Percentiles rank a stretch among this genome's conserved stretches.
phyloP scores from a whole-genome alignment of 2,113 vertebrate genomes.

The Connochaetes taurinus region DNA sequence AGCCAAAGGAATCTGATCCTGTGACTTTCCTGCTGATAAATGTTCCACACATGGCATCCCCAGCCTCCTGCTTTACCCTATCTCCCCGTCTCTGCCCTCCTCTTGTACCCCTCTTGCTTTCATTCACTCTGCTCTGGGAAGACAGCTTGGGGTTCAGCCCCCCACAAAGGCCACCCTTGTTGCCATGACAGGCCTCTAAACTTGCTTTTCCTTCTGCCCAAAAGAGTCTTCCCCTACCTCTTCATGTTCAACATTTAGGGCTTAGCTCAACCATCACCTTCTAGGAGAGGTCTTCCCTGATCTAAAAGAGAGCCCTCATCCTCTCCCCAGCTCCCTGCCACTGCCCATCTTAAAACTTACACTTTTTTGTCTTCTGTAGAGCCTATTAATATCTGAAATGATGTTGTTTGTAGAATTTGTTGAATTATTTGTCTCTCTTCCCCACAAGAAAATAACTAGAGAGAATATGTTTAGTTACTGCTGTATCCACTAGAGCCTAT shows the following conservation, averaged over 20 bases:
- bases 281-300: not conserved
- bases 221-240: not conserved
- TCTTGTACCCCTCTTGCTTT: not conserved
- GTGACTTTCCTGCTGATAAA: not conserved
- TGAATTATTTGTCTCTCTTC: not conserved
- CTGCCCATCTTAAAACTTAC: not conserved
- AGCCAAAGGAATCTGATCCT: not conserved
- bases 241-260: not conserved
- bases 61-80: fast-evolving
- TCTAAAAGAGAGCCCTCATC: not conserved
- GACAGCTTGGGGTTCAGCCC: not conserved
- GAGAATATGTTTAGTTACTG: not conserved
- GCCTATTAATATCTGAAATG: not conserved
- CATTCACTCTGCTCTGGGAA: not conserved
- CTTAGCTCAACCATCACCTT: not conserved
- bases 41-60: not conserved
- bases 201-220: not conserved
- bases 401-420: not conserved
- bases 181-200: no score
- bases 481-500: not conserved
- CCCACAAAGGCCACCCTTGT: not conserved
- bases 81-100: not conserved
- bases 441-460: not conserved
- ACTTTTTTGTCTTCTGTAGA: not conserved
- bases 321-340: not conserved